phyloP scores from a whole-genome alignment of 2,888 invertebrate genomes.

The Copidosoma aretas region DNA sequence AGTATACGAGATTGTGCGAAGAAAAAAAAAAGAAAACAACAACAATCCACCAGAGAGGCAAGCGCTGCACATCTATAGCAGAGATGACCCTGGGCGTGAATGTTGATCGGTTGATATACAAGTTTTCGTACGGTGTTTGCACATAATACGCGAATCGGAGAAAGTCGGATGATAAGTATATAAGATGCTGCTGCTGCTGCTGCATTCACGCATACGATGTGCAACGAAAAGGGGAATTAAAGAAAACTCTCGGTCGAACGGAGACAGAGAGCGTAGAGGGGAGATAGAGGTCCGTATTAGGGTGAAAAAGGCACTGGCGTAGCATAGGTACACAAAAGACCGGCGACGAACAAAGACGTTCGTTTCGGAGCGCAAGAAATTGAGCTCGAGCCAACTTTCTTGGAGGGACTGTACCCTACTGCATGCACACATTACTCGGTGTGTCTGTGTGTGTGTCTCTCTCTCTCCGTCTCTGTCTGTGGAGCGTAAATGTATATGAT shows the following conservation, averaged over 20 bases:
- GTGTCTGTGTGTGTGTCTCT: neutral
- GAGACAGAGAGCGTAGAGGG: conserved; percentile 1
- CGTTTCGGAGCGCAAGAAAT: neutral
- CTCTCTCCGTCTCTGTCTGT: neutral
- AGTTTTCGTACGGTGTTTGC: too few relatives aligned
- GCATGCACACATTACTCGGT: neutral
- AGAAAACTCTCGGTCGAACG: neutral
- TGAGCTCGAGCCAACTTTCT: conserved; percentile 28
- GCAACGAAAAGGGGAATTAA: neutral
- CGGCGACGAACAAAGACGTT: conserved; percentile 25
- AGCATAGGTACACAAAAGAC: conserved; percentile 27
- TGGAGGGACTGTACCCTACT: conserved; percentile 30
- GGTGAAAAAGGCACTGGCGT: neutral
- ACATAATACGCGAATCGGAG: neutral
- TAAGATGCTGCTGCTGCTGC: too few relatives aligned
- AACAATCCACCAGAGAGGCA: too few relatives aligned
- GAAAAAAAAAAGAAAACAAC: too few relatives aligned
- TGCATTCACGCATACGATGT: neutral
- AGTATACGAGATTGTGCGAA: too few relatives aligned
- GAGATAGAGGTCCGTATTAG: neutral
- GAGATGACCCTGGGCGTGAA: neutral
- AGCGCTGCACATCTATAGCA: neutral
- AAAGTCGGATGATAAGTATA: neutral
- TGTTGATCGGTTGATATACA: neutral
- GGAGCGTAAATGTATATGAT: too few relatives aligned